Conservation (phyloP, 2,113 vertebrate genomes). For the Paedocypris sp. region DNA sequence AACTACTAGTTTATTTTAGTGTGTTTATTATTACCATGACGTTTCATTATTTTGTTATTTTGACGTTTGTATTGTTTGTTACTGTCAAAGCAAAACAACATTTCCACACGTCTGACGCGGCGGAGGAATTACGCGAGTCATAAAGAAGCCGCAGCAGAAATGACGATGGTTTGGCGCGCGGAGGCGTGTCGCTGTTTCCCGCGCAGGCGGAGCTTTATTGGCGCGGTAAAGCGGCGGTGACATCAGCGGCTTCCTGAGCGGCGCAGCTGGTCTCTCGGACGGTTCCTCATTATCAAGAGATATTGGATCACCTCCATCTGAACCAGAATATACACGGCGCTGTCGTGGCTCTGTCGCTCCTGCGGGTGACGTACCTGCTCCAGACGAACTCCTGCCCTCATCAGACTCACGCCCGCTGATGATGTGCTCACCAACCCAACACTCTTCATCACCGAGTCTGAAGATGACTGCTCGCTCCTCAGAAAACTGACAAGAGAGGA, state of each 20-base stretch:
- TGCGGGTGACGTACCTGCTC: slow-evolving; percentile 31
- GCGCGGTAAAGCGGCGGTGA: neutral
- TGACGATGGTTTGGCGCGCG: no score
- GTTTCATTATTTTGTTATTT: no score
- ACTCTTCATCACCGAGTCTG: slow-evolving; percentile 43
- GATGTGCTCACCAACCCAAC: slow-evolving; percentile 40
- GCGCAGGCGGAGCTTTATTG: no score
- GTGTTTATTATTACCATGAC: no score
- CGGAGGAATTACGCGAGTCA: no score
- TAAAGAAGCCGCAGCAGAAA: no score
- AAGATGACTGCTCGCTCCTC: slow-evolving; percentile 51
- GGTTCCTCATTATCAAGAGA: neutral
- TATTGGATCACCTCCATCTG: neutral
- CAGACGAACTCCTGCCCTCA: slow-evolving; percentile 41
- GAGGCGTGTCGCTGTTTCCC: no score
- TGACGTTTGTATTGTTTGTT: no score
- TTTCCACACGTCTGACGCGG: no score
- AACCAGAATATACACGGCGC: neutral
- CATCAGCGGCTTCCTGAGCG: neutral
- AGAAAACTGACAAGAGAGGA: slow-evolving; percentile 46
- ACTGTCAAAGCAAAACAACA: no score
- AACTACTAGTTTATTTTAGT: no score
- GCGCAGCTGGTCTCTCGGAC: neutral
- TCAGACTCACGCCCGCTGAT: slow-evolving; percentile 42
- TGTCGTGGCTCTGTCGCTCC: neutral